Evolutionary conservation across 1,140 invertebrate species (phyloP).

Genomic region (Tetramorium alpestre): DNA sequence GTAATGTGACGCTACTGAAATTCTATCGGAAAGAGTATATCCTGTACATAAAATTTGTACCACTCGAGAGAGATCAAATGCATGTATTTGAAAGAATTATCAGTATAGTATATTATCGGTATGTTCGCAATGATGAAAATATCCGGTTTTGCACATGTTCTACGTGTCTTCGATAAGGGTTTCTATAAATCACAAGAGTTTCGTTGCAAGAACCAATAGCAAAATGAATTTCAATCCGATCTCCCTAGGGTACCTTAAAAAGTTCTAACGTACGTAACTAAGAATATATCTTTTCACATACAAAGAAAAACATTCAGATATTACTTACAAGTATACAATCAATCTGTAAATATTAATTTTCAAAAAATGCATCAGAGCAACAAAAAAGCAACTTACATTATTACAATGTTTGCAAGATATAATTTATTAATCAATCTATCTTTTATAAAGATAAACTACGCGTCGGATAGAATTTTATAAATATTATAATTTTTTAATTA

Average conservation of each 20-base stretch:
- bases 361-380: neutral
- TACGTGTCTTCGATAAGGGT: neutral
- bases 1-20: constrained; percentile 14
- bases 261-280: neutral
- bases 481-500: neutral
- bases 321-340: neutral
- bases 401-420: neutral
- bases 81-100: neutral
- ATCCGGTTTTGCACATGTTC: neutral
- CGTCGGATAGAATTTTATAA: neutral
- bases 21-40: neutral
- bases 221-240: constrained; percentile 13
- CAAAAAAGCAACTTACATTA: neutral
- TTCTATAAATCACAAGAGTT: constrained; percentile 22
- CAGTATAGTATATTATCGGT: neutral
- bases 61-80: neutral
- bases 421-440: neutral
- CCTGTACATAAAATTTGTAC: neutral
- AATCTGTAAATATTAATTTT: neutral
- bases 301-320: neutral
- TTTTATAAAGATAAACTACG: neutral
- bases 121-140: neutral
- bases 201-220: neutral
- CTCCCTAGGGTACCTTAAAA: neutral
- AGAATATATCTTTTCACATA: neutral